These are phyloP conservation scores for Elephantulus edwardii DNA, from an alignment of 2,113 vertebrate species.

Conservation along the genomic window DNA sequence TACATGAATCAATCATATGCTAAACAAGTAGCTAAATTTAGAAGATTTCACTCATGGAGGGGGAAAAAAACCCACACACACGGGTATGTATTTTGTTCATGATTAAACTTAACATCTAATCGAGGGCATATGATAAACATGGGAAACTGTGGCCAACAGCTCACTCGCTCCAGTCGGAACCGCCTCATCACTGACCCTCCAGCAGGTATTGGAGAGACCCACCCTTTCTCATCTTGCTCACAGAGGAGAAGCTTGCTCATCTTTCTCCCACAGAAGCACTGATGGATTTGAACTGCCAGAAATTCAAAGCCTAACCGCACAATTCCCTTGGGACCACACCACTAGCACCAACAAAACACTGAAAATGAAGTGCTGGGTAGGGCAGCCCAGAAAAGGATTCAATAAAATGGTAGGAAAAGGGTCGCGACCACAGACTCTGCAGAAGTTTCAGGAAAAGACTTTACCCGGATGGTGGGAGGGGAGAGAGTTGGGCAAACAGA, in stretches of 20 bases:
- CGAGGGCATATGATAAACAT: slow-evolving; percentile 10
- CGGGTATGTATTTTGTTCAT: not conserved
- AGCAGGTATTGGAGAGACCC: no score
- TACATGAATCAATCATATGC: not conserved
- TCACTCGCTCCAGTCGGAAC: no score
- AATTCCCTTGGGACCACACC: no score
- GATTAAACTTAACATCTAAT: not conserved
- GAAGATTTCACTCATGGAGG: not conserved
- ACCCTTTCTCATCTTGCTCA: no score
- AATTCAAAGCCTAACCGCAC: no score
- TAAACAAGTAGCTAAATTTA: not conserved
- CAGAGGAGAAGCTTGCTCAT: no score
- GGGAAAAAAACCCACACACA: not conserved
- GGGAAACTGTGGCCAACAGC: not conserved
- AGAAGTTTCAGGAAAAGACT: slow-evolving; percentile 20
- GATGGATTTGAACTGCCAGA: no score
- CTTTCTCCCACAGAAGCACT: no score
- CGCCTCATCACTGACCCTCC: no score
- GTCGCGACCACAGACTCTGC: slow-evolving; percentile 27
- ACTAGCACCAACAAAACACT: slow-evolving; percentile 9
- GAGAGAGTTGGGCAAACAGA: not conserved
- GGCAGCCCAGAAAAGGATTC: not conserved
- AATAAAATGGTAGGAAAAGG: slow-evolving; percentile 21
- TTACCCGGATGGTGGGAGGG: slow-evolving; percentile 2
- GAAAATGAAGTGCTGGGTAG: not conserved